Conservation (phyloP, 2,888 invertebrate genomes). For the Cephus sareptanus region DNA sequence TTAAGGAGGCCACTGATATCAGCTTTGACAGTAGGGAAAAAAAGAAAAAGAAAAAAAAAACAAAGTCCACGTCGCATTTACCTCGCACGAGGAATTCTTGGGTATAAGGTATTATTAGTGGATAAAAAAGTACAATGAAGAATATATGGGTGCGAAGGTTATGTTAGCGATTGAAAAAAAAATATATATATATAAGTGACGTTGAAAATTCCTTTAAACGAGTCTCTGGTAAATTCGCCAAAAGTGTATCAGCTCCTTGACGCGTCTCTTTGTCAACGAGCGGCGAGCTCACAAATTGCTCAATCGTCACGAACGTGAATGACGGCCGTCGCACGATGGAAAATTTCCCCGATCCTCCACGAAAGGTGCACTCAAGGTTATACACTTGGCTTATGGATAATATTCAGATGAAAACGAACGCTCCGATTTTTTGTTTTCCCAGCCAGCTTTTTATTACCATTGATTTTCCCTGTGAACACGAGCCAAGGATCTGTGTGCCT, state of each 20-base stretch:
- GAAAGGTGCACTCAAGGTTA: neutral
- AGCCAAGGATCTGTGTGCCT: neutral
- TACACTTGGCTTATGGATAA: neutral
- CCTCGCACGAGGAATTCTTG: neutral
- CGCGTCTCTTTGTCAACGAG: neutral
- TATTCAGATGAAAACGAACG: neutral
- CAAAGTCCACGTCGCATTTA: neutral
- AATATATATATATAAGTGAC: neutral
- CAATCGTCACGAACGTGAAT: neutral
- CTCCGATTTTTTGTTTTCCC: neutral
- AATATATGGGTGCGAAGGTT: neutral
- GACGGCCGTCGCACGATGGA: neutral
- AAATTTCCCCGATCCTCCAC: neutral
- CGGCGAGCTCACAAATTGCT: neutral
- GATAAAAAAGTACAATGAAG: neutral
- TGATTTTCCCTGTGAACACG: neutral
- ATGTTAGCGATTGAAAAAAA: neutral
- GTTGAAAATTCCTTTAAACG: neutral
- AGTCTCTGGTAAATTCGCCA: neutral
- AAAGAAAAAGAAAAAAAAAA: neutral
- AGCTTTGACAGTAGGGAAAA: neutral
- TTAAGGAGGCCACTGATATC: slow-evolving; percentile 4
- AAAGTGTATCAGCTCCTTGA: neutral
- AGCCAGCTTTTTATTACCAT: neutral
- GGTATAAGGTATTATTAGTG: neutral